Base-by-base conservation (phyloP, 2,113 vertebrate genomes). In the Pelvicachromis taeniatus region DNA sequence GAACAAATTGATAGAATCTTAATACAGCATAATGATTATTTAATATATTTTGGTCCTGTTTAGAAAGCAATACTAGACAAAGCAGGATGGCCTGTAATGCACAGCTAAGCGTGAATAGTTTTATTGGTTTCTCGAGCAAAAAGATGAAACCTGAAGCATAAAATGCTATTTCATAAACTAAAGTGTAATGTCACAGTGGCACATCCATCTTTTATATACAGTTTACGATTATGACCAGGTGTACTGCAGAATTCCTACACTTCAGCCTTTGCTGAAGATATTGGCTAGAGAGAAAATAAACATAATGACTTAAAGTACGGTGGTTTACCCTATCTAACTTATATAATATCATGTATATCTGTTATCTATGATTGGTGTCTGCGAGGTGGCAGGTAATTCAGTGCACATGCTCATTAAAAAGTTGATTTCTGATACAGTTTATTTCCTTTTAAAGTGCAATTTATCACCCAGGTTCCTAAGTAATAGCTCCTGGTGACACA, bases 371-470 rank as follows among this genome's bases (percentile, higher is more conserved):
- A 82, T 88, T 79, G 63, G 21, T 61, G 82, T 87, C 79, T 58
- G 42, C 14, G 33, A 55, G 55, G 40, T 82, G 68, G 33, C 65
- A 52, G 80, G 63, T 42, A 48, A 59, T 90, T 93, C 63, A 89
- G 35, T 53, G n/a, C 82, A 84, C 77, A 70, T 19, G 63, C 85
- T 89, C 81, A 89, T 91, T 88, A 89, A 91, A 90, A 87, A 68
- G 26, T 82, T 55, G 77, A 87, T 85, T 91, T 85, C 65, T 87
- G 52, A 91, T 87, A 17, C 40, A 7, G 19, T 92, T 88, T 85
- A 86, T 91, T 90, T 90, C 38, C 58, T 90, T 94, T 93, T 80
- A 89, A 94, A 91, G 85, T 80, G 85, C 61, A 87, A 89, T 92
- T 81, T 82, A 91, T 93, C 89, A 82, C 70, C 40, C 35, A 68